A percentile compares a stretch with the other conserved stretches of the same genome.
Evolutionary conservation across 2,888 invertebrate genomes (phyloP).

Genomic region (Parascotia fuliginaria): DNA sequence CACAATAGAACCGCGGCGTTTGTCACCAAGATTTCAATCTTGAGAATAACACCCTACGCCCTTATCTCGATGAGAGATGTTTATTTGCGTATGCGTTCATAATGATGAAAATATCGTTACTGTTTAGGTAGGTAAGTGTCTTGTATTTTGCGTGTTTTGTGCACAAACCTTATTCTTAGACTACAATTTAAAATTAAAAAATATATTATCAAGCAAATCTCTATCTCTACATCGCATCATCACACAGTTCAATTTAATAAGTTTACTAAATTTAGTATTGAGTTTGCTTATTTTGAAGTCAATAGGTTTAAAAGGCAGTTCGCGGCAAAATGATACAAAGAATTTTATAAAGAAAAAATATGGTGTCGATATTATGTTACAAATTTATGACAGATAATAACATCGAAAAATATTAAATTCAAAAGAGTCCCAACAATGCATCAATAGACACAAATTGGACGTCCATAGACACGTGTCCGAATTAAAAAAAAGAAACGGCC

Average conservation of each 20-base stretch:
- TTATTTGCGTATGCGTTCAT: slow-evolving; percentile 63
- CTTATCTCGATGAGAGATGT: slow-evolving; percentile 74
- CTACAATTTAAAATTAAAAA: neutral
- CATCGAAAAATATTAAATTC: slow-evolving; percentile 51
- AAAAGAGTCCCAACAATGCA: slow-evolving; percentile 58
- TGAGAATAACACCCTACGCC: slow-evolving; percentile 64
- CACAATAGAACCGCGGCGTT: slow-evolving; percentile 79
- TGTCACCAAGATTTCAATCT: slow-evolving; percentile 78
- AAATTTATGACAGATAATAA: slow-evolving; percentile 40
- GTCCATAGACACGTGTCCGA: slow-evolving; percentile 76
- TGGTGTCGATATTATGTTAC: no score
- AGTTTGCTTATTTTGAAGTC: no score
- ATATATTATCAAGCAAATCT: no score
- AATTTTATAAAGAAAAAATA: slow-evolving; percentile 26
- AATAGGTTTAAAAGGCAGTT: neutral
- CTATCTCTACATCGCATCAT: no score
- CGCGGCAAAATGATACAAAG: slow-evolving; percentile 27
- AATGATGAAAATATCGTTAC: slow-evolving; percentile 34
- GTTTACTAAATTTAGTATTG: no score
- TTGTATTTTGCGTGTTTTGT: slow-evolving; percentile 5
- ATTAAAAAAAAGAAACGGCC: slow-evolving; percentile 57
- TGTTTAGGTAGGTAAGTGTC: neutral
- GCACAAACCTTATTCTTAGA: slow-evolving; percentile 6
- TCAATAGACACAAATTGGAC: slow-evolving; percentile 80
- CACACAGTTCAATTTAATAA: no score